These are phyloP conservation scores for Trogon melanurus DNA, from an alignment of 2,113 vertebrate species.

Conservation along the genomic window DNA sequence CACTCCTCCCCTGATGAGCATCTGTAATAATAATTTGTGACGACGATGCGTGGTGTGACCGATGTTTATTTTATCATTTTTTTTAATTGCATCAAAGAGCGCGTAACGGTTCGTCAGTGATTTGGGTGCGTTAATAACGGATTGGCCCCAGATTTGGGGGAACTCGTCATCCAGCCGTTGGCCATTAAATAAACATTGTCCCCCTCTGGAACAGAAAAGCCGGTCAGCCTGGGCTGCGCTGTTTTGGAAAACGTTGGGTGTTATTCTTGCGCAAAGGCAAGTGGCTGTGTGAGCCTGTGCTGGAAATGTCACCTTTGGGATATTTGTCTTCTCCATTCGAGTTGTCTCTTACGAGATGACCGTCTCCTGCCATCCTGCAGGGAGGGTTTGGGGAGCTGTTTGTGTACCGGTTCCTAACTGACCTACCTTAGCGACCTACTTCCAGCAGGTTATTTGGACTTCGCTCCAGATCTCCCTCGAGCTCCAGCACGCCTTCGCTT, in stretches of 20 bases:
- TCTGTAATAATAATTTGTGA: neutral
- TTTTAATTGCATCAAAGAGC: neutral
- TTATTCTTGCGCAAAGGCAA: neutral
- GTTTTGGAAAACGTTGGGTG: neutral
- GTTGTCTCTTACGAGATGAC: neutral
- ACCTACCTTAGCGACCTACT: neutral
- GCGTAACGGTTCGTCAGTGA: too few species aligned
- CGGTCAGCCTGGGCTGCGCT: neutral
- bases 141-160: neutral
- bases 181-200: neutral
- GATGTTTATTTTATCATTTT: fast-evolving
- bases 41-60: neutral
- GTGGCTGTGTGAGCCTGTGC: neutral
- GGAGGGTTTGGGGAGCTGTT: neutral
- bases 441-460: neutral
- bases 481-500: neutral
- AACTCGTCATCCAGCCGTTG: neutral
- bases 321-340: neutral
- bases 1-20: neutral
- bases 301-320: neutral
- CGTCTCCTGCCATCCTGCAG: neutral
- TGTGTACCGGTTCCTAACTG: neutral
- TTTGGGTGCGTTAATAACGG: neutral
- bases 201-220: neutral
- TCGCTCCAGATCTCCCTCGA: neutral